Conservation (phyloP, 2,888 invertebrate genomes). For the Agonopterix subpropinquella region DNA sequence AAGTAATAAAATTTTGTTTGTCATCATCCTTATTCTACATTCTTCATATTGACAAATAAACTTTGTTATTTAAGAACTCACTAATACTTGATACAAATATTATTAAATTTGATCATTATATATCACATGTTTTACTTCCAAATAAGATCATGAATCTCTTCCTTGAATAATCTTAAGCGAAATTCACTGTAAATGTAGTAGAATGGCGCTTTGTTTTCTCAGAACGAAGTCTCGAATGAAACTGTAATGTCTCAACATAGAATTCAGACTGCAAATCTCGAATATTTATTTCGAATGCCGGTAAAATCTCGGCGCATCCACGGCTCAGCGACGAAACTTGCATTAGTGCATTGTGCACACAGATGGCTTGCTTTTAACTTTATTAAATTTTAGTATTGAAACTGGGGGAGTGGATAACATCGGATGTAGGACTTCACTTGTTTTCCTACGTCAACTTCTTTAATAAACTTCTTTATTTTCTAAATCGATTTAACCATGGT, state of each 20-base stretch:
- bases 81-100: too few relatives aligned
- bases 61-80: too few relatives aligned
- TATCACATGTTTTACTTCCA: too few relatives aligned
- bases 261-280: conserved; percentile 54
- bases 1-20: too few relatives aligned
- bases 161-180: background rate
- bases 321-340: conserved; percentile 47
- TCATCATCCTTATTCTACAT: too few relatives aligned
- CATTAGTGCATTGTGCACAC: conserved; percentile 44
- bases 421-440: too few relatives aligned
- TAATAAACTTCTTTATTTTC: too few relatives aligned
- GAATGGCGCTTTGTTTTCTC: conserved; percentile 10
- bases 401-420: too few relatives aligned
- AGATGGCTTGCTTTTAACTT: background rate
- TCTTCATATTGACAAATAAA: too few relatives aligned
- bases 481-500: too few relatives aligned
- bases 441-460: too few relatives aligned
- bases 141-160: background rate
- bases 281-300: conserved; percentile 59
- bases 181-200: background rate
- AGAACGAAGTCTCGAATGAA: conserved; percentile 35
- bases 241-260: conserved; percentile 42
- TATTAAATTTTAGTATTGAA: background rate
- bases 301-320: conserved; percentile 55
- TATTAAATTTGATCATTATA: too few relatives aligned